These are phyloP conservation scores for Nesogale talazaci DNA, from an alignment of 2,113 vertebrate species.

Conservation along the genomic window DNA sequence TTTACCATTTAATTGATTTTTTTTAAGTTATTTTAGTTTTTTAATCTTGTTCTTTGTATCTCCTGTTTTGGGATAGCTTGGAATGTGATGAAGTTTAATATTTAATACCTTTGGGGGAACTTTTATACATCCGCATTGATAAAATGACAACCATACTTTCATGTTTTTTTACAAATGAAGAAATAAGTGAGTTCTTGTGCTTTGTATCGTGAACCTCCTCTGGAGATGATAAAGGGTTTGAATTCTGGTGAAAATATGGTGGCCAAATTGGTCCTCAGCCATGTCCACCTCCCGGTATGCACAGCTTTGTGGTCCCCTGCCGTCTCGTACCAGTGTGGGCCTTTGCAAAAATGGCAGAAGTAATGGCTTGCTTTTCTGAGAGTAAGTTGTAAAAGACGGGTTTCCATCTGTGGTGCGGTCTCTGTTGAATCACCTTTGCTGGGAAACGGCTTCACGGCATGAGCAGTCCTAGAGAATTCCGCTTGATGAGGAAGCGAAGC, in stretches of 20 bases:
- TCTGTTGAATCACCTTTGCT: neutral
- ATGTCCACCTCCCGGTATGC: neutral
- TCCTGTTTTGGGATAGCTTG: conserved; percentile 34
- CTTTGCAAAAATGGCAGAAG: neutral
- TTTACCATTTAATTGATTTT: conserved; percentile 27
- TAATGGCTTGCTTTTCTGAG: conserved; percentile 1
- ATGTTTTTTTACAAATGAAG: conserved; percentile 27
- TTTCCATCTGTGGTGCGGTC: neutral
- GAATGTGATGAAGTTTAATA: neutral
- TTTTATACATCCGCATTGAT: neutral
- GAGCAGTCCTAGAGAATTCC: neutral
- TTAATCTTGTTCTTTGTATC: conserved; percentile 5
- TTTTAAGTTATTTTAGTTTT: neutral
- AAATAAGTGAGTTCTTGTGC: neutral
- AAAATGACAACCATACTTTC: conserved; percentile 35
- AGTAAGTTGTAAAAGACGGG: neutral
- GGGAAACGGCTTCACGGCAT: neutral
- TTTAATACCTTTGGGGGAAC: neutral
- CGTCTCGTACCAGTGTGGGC: neutral
- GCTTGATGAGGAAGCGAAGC: neutral
- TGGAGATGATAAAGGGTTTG: neutral
- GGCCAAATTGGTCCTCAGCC: neutral
- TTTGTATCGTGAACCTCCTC: conserved; percentile 17
- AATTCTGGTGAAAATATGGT: conserved; percentile 28
- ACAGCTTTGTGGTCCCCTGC: neutral